phyloP scores from a whole-genome alignment of 2,113 vertebrate genomes.

The Laticauda colubrina region DNA sequence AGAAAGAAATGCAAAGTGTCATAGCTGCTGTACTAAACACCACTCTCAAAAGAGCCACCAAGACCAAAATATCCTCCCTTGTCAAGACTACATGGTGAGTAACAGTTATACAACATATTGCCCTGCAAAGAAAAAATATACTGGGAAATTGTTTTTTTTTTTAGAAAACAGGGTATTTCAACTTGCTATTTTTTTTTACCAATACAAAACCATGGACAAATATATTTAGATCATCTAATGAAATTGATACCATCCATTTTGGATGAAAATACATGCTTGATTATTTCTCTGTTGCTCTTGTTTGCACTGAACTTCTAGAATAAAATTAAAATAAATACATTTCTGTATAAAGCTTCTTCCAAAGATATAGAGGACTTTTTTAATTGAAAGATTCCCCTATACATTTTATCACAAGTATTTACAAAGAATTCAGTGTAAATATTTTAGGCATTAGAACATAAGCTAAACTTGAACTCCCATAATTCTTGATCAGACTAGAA shows the following conservation, averaged over 20 bases:
- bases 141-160: not conserved
- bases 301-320: not conserved
- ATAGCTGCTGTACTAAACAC: slow-evolving; percentile 11
- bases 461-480: not conserved
- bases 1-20: not conserved
- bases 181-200: not conserved
- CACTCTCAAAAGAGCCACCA: not conserved
- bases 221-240: not conserved
- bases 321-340: not conserved
- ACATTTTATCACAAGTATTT: not conserved
- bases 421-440: not conserved
- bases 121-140: not conserved
- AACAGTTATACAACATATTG: not conserved
- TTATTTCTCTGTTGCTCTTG: not conserved
- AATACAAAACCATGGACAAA: not conserved
- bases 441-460: not conserved
- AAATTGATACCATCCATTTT: not conserved
- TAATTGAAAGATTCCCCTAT: not conserved
- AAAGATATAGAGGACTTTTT: not conserved
- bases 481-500: not conserved
- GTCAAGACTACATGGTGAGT: not conserved
- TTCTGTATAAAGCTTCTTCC: not conserved
- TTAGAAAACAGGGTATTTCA: not conserved
- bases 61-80: slow-evolving; percentile 16
- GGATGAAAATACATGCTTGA: not conserved